Evolutionary conservation across 2,113 vertebrate species (phyloP), one percentile per base, ranked within the genome.

Genomic region (Deroptyus accipitrinus): DNA sequence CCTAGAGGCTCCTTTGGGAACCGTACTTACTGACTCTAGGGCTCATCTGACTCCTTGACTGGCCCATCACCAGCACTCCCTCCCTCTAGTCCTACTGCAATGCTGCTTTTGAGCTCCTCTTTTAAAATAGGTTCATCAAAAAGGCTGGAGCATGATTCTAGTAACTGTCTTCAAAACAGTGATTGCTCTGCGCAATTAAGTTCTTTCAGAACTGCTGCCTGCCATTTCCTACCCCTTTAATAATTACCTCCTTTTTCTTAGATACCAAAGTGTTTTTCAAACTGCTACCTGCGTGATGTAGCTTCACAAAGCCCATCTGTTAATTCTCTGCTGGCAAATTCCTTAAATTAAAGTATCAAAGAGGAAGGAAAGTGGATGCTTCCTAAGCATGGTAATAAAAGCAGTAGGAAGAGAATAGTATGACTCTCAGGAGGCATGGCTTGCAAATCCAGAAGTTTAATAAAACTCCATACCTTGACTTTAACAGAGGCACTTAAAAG

Each of bases 301-400:
- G 79, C 64, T 94, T 87, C 87, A 91, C 46, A 77, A 90, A 83
- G 72, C 72, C 72, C 52, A 86, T 80, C 75, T 95, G 86, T 85
- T 94, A 68, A 81, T 87, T 86, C 68, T 91, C 93, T 88, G 41
- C 66, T 85, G 90, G 64, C 54, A 95, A 86, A 87, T 92, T 92
- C 62, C 75, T 94, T 78, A 79, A 82, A 88, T 92, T 83, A 42
- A 92, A 83, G 52, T 86, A 92, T 86, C 86, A 91, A 83, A 89
- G 74, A 83, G 61, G 83, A 95, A 93, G 59, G 86, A 89, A 96
- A 95, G 63, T 75, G 69, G 84, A 95, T 68, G 67, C 59, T 96
- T 96, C 81, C 80, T 91, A 86, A 73, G 41, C 41, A 55, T 10
- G 46, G 81, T 61, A 93, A 90, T 95, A 92, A 95, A 94, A 94